These are phyloP conservation scores for Phrynocephalus versicolor DNA, from an alignment of 2,113 vertebrate species.

Conservation along the genomic window DNA sequence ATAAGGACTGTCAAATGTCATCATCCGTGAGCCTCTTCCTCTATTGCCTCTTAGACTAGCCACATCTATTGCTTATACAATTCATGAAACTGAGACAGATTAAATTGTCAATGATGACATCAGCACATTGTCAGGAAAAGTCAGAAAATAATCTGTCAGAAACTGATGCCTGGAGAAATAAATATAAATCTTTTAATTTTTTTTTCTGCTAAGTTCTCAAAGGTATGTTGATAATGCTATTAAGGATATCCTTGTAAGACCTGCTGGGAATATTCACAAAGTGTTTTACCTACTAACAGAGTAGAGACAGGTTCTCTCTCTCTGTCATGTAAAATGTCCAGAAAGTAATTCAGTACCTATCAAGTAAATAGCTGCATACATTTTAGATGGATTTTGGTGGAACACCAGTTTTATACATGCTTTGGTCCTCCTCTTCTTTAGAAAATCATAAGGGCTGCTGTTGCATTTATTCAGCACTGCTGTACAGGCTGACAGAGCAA, in stretches of 20 bases:
- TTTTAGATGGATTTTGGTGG: slow-evolving; percentile 12
- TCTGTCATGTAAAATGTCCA: slow-evolving; percentile 35
- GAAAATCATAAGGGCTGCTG: neutral
- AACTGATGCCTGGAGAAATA: slow-evolving; percentile 38
- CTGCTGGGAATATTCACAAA: slow-evolving; percentile 24
- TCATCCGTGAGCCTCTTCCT: slow-evolving; percentile 47
- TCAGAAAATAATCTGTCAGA: slow-evolving; percentile 37
- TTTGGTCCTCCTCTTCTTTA: slow-evolving; percentile 1
- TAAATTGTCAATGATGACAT: slow-evolving; percentile 49
- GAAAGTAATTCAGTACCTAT: slow-evolving; percentile 44
- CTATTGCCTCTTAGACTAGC: slow-evolving; percentile 32
- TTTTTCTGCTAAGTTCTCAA: slow-evolving; percentile 35
- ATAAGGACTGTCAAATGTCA: slow-evolving; percentile 59
- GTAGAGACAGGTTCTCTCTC: slow-evolving; percentile 17
- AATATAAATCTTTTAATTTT: slow-evolving; percentile 30
- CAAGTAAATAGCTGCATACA: neutral
- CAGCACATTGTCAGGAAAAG: slow-evolving; percentile 46
- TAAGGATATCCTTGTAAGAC: slow-evolving; percentile 25
- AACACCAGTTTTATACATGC: slow-evolving; percentile 11
- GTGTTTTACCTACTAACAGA: slow-evolving; percentile 30
- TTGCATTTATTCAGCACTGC: neutral
- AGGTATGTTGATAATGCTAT: slow-evolving; percentile 9
- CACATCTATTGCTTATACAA: slow-evolving; percentile 52
- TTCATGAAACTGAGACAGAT: slow-evolving; percentile 39
- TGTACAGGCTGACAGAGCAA: rapidly evolving